Percentiles rank a stretch among this genome's conserved stretches.
These are phyloP conservation scores for Panagrolaimus sp. DNA, from an alignment of 1,140 invertebrate genomes.

Conservation along the genomic window DNA sequence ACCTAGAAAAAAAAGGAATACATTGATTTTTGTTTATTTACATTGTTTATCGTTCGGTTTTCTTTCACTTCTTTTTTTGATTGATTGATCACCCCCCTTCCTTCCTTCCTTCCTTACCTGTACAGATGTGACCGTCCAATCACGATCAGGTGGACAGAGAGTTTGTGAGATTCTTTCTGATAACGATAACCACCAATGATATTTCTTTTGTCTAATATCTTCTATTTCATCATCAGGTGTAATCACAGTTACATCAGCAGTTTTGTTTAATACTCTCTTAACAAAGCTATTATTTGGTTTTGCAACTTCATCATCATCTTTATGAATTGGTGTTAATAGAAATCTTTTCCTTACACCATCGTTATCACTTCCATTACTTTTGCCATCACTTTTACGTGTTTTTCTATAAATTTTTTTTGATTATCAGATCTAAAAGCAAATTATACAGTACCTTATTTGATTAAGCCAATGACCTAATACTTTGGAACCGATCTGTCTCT, in stretches of 20 bases:
- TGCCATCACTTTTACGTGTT: conserved; percentile 47
- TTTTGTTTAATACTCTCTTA: neutral
- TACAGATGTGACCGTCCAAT: conserved; percentile 57
- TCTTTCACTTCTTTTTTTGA: too few relatives aligned
- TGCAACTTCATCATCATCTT: conserved; percentile 16
- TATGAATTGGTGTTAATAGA: conserved; percentile 14
- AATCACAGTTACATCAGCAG: conserved; percentile 12
- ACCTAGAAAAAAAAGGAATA: conserved; percentile 36
- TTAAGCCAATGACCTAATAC: conserved; percentile 58
- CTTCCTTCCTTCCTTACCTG: conserved; percentile 33
- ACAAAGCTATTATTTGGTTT: conserved; percentile 2
- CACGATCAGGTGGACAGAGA: conserved; percentile 41
- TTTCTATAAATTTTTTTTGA: conserved; percentile 41
- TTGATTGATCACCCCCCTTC: too few relatives aligned
- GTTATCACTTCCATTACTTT: conserved; percentile 33
- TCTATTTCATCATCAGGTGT: conserved; percentile 12
- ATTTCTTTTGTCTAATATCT: neutral
- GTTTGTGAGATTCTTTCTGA: neutral
- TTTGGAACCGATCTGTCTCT: conserved; percentile 57
- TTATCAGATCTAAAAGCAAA: neutral
- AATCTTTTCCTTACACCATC: conserved; percentile 35
- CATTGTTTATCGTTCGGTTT: too few relatives aligned
- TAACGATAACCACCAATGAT: neutral
- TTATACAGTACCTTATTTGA: conserved; percentile 45
- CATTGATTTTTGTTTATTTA: too few relatives aligned